A percentile compares a stretch with the other conserved stretches of the same genome.
These are phyloP conservation scores for Trachelus stipa DNA, from an alignment of 2,888 invertebrate species.

Conservation along the genomic window DNA sequence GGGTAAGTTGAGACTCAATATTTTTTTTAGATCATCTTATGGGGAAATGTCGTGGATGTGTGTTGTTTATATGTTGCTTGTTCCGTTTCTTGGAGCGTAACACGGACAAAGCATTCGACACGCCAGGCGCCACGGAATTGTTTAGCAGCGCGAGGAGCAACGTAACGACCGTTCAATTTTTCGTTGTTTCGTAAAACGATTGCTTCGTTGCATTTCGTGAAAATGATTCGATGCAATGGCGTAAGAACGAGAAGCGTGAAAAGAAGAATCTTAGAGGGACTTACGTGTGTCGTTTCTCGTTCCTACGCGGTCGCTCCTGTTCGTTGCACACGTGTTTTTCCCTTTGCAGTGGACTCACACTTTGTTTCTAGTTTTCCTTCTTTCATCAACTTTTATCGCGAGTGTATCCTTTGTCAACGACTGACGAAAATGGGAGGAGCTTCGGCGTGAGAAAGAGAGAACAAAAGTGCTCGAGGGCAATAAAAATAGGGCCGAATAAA, in stretches of 20 bases:
- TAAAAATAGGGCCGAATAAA: not conserved
- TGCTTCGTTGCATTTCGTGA: not conserved
- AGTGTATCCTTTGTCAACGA: not conserved
- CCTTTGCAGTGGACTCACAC: not conserved
- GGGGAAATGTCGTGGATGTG: not conserved
- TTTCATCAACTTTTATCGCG: not conserved
- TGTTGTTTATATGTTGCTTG: not conserved
- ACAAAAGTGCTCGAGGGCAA: not conserved
- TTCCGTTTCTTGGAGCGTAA: not conserved
- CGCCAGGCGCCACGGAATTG: conserved; percentile 5
- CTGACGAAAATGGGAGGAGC: not conserved
- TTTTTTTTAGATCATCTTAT: not conserved
- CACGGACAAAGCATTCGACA: not conserved
- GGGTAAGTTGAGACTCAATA: not conserved
- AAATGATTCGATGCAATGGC: not conserved
- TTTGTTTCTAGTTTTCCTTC: not conserved
- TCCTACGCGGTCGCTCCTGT: not conserved
- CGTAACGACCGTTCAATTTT: not conserved
- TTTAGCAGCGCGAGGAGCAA: conserved; percentile 5
- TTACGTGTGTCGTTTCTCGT: not conserved
- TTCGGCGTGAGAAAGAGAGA: not conserved
- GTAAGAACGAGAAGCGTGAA: not conserved
- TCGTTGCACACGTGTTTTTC: not conserved
- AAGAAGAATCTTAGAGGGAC: not conserved
- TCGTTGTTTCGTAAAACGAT: not conserved